Conservation (phyloP, 2,113 vertebrate species). For the Notiomystis cincta region DNA sequence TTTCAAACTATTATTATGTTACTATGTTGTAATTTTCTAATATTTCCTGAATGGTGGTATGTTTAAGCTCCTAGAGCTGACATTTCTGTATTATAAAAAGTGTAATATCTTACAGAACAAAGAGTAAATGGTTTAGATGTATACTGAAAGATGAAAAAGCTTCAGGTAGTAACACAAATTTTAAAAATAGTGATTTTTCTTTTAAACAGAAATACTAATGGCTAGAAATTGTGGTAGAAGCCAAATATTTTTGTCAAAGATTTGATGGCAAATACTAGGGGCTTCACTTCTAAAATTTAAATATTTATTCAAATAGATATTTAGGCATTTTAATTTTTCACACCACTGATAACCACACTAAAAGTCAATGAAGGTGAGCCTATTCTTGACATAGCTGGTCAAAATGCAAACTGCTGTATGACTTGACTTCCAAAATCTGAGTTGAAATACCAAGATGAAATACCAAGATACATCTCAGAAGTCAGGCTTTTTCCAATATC, state of each 20-base stretch:
- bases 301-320: background rate
- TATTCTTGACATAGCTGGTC: background rate
- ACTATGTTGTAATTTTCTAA: background rate
- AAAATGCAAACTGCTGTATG: background rate
- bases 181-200: background rate
- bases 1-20: background rate
- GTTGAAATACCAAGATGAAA: background rate
- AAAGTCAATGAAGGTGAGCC: background rate
- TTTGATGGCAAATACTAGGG: background rate
- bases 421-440: background rate
- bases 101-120: background rate
- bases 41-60: background rate
- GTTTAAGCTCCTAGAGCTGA: background rate
- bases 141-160: background rate
- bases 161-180: background rate
- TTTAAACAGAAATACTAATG: background rate
- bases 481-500: background rate
- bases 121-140: background rate
- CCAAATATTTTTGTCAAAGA: background rate
- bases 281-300: background rate
- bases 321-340: background rate
- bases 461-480: background rate
- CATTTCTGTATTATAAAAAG: background rate
- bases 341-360: background rate
- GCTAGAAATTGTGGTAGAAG: background rate